phyloP scores from a whole-genome alignment of 2,888 invertebrate genomes.

The Dendrolimus houi region DNA sequence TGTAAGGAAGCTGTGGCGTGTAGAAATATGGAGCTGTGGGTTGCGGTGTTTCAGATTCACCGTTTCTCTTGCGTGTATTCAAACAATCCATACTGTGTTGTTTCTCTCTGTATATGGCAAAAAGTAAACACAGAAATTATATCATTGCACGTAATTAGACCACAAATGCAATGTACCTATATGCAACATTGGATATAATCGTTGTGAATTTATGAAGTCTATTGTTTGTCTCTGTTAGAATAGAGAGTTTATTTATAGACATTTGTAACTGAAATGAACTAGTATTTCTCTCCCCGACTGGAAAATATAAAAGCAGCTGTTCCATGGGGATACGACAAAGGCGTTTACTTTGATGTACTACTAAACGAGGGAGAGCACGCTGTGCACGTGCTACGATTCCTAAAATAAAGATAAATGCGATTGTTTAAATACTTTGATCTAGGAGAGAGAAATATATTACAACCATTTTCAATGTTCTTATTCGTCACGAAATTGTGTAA shows the following conservation, averaged over 20 bases:
- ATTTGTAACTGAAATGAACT: background rate
- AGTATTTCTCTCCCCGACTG: constrained; percentile 45
- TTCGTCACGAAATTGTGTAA: too few relatives aligned
- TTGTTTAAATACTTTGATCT: too few relatives aligned
- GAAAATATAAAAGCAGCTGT: constrained; percentile 70
- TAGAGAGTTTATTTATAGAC: background rate
- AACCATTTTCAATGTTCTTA: too few relatives aligned
- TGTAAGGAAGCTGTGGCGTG: constrained; percentile 55
- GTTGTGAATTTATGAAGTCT: too few relatives aligned
- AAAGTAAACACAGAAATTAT: too few relatives aligned
- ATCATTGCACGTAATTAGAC: too few relatives aligned
- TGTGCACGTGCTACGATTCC: constrained; percentile 8
- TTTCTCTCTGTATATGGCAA: constrained; percentile 12
- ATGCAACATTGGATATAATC: too few relatives aligned
- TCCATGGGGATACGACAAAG: constrained; percentile 24
- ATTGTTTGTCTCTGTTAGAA: too few relatives aligned
- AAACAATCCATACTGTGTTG: constrained; percentile 54
- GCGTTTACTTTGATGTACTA: constrained; percentile 2
- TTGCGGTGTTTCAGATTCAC: constrained; percentile 35
- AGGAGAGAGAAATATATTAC: too few relatives aligned
- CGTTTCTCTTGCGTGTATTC: constrained; percentile 34
- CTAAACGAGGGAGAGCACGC: constrained; percentile 5
- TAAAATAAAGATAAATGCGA: constrained; percentile 12
- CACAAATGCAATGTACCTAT: too few relatives aligned
- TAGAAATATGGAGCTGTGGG: constrained; percentile 48